Percentiles rank a stretch among this genome's conserved stretches.
Evolutionary conservation across 2,888 invertebrate species (phyloP).

Genomic region (Eurytoma californica): DNA sequence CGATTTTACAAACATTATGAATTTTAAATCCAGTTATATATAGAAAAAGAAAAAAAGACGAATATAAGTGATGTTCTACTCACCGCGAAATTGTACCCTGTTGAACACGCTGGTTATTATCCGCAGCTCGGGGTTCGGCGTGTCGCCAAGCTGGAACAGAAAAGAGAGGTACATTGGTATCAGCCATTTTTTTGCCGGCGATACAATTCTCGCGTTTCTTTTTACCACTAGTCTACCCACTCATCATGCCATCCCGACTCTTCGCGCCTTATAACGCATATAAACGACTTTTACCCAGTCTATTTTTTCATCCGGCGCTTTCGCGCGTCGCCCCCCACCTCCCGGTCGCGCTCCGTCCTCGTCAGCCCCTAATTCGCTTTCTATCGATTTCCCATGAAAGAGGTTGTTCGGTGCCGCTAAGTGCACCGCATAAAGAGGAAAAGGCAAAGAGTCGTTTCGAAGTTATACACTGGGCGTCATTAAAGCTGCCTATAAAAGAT

Average conservation of each 20-base stretch:
- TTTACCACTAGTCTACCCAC: background rate
- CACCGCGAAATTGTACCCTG: conserved; percentile 91
- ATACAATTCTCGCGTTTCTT: conserved; percentile 35
- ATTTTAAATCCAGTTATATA: too few species aligned
- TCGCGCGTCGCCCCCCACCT: conserved; percentile 18
- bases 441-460: conserved; percentile 67
- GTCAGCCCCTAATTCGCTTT: conserved; percentile 66
- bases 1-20: too few species aligned
- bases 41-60: too few species aligned
- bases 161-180: conserved; percentile 51
- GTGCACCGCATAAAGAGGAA: conserved; percentile 66
- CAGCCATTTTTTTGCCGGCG: conserved; percentile 12
- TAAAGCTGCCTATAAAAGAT: conserved; percentile 67
- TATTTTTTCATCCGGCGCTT: conserved; percentile 17
- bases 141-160: conserved; percentile 87
- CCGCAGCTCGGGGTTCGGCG: conserved; percentile 89
- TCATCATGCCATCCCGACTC: conserved; percentile 20
- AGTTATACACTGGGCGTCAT: conserved; percentile 65
- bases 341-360: conserved; percentile 22
- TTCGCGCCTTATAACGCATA: conserved; percentile 8
- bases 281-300: conserved; percentile 35
- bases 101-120: conserved; percentile 91
- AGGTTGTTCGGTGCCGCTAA: conserved; percentile 64
- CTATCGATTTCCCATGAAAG: conserved; percentile 69
- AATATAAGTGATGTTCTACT: conserved; percentile 5